Evolutionary conservation across 30 jellyfish, hydroid and myxozoan species (phyloP).

Genomic region (Hydractinia symbiolongicarpus): DNA sequence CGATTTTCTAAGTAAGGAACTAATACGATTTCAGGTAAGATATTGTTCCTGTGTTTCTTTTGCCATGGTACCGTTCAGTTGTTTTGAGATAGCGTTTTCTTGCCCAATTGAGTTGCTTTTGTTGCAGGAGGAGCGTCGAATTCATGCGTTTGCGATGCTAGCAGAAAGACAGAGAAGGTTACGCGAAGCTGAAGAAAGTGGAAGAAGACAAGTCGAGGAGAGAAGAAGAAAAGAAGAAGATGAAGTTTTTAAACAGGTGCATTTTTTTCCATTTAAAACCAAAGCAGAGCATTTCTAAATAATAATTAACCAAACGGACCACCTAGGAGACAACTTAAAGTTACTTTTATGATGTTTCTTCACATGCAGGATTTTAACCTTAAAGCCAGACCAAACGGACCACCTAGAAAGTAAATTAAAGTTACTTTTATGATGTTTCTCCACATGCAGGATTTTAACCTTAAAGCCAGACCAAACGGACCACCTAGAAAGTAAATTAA

Average conservation of each 20-base stretch:
- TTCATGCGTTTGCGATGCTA: conserved; percentile 99
- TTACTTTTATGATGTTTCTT: too few relatives aligned
- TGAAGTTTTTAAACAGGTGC: conserved; percentile 87
- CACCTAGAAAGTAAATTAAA: too few relatives aligned
- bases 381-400: too few relatives aligned
- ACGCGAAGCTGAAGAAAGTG: conserved; percentile 99
- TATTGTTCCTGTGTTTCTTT: background rate
- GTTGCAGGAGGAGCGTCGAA: conserved; percentile 94
- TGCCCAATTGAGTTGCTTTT: background rate
- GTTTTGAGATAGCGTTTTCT: background rate
- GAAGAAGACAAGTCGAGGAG: conserved; percentile 94
- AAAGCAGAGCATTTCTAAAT: too few relatives aligned
- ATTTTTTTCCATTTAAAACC: conserved; percentile 2
- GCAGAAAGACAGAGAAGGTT: conserved; percentile 97
- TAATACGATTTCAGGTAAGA: conserved; percentile 80
- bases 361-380: too few relatives aligned
- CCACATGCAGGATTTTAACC: too few relatives aligned
- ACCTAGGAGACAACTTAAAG: too few relatives aligned
- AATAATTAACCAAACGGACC: too few relatives aligned
- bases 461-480: too few relatives aligned
- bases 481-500: too few relatives aligned
- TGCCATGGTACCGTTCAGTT: background rate
- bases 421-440: too few relatives aligned
- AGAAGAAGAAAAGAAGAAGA: conserved; percentile 99
- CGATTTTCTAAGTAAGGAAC: conserved; percentile 88